Evolutionary conservation across 2,888 invertebrate genomes (phyloP), one percentile per base, ranked within the genome.

Genomic region (Epinotia ramella): DNA sequence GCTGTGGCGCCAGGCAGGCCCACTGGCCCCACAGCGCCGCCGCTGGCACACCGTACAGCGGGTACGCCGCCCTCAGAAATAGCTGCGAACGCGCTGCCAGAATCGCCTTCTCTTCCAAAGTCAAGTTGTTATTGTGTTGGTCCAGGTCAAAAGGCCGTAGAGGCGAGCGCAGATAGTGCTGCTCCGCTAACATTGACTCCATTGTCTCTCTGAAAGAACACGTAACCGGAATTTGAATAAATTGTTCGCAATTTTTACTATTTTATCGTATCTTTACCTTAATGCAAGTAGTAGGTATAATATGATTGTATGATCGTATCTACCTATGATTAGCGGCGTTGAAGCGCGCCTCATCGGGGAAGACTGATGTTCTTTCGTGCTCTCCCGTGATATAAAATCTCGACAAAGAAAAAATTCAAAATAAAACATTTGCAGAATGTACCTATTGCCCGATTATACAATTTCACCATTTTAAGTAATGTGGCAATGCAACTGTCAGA

Each of bases 151-250:
- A 96, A 56, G 97, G 96, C 69, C 97, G 96, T 81, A 97, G 92
- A 3, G 97, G 97, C 69, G 97, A 96, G 66, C 97, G 96, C 79
- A 97, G 95, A 83, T 97, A 96, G 83, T 97, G 97, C 91, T 98
- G 97, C 86, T 98, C 97, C 62, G 97, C 97, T 84, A 98, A 89
- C 96, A 98, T 97, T 72, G 97, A 97, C 90, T 98, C 98, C 98
- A 98, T 98, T 76, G 97, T 97, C 93, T 98, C 98, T 92, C 98
- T 97, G 96, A 81, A 93, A 94, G 79, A 83, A 81, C 75, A 84
- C 77, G 82, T 79, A 80, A 73, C 16, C 72, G 77, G 28, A 78
- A 74, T 82, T 81, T 78, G 71, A 77, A 68, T 66, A 76, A 74
- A 78, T 74, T 66, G 57, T 57, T 62, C 18, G 53, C 56, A 24